A percentile compares a stretch with the other conserved stretches of the same genome.
Conservation (phyloP, 2,113 vertebrate genomes). For the Calidris pygmaea region DNA sequence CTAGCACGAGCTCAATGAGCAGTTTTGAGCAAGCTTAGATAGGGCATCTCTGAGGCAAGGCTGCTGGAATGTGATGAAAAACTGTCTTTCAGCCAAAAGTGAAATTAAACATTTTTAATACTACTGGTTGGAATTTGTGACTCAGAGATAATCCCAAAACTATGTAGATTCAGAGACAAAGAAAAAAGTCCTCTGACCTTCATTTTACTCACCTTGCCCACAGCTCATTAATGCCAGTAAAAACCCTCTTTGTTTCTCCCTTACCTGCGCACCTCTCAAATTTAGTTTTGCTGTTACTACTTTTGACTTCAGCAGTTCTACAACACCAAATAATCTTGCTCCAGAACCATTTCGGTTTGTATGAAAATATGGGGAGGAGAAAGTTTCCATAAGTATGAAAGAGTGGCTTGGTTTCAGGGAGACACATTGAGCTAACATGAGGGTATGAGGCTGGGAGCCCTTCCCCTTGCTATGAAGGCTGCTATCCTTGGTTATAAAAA, state of each 20-base stretch:
- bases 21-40: neutral
- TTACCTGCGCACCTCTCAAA: neutral
- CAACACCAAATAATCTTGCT: neutral
- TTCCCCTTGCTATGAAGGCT: neutral
- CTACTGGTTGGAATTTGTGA: slow-evolving; percentile 20
- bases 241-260: neutral
- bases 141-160: slow-evolving; percentile 14
- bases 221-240: neutral
- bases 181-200: neutral
- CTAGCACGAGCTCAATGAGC: neutral
- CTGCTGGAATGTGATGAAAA: neutral
- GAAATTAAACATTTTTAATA: neutral
- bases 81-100: neutral
- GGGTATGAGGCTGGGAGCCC: neutral
- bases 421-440: neutral
- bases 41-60: neutral
- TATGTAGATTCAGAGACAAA: neutral
- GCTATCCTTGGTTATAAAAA: neutral
- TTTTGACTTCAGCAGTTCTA: neutral
- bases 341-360: neutral
- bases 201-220: neutral
- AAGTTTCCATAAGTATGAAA: neutral
- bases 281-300: neutral
- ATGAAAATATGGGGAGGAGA: neutral
- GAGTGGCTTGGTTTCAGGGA: neutral